Percentiles rank a stretch among this genome's conserved stretches.
Evolutionary conservation across 2,797 vertebrate species (phyloP).

Genomic region (Acanthurus tractus): DNA sequence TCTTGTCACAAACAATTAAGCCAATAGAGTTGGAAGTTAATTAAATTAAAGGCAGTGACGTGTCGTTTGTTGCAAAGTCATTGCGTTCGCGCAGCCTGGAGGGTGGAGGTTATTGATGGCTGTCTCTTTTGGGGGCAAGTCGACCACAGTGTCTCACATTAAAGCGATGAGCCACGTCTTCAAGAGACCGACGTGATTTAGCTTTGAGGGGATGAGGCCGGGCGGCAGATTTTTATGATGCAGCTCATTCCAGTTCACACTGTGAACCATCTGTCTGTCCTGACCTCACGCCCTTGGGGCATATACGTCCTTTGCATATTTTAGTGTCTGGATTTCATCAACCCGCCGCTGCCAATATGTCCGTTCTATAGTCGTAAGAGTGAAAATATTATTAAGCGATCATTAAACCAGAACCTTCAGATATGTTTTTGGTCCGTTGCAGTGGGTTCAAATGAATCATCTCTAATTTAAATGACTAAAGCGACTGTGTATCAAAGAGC

Average conservation of each 20-base stretch:
- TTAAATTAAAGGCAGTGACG: slow-evolving; percentile 80
- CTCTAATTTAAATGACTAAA: background rate
- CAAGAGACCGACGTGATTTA: slow-evolving; percentile 40
- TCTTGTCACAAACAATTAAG: slow-evolving; percentile 88
- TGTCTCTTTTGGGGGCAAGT: slow-evolving; percentile 41
- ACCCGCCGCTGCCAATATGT: background rate
- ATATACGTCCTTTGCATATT: slow-evolving; percentile 49
- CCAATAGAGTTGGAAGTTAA: slow-evolving; percentile 82
- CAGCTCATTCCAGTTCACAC: slow-evolving; percentile 57
- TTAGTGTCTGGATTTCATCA: slow-evolving; percentile 17
- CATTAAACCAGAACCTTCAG: background rate
- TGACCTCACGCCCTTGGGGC: slow-evolving; percentile 51
- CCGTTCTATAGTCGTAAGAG: background rate
- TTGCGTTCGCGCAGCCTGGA: slow-evolving; percentile 63
- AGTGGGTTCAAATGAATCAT: slow-evolving; percentile 4
- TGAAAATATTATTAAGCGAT: background rate
- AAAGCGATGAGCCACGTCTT: slow-evolving; percentile 45
- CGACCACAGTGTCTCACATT: slow-evolving; percentile 32
- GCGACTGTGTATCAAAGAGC: slow-evolving; percentile 2
- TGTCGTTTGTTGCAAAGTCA: slow-evolving; percentile 78
- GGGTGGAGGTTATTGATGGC: slow-evolving; percentile 67
- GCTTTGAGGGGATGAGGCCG: slow-evolving; percentile 28
- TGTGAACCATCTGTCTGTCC: slow-evolving; percentile 67
- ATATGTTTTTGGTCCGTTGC: slow-evolving; percentile 11
- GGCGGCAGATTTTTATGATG: slow-evolving; percentile 38